Percentiles rank a stretch among this genome's conserved stretches.
These are phyloP conservation scores for Sisor rabdophorus DNA, from an alignment of 2,113 vertebrate species.

Conservation along the genomic window DNA sequence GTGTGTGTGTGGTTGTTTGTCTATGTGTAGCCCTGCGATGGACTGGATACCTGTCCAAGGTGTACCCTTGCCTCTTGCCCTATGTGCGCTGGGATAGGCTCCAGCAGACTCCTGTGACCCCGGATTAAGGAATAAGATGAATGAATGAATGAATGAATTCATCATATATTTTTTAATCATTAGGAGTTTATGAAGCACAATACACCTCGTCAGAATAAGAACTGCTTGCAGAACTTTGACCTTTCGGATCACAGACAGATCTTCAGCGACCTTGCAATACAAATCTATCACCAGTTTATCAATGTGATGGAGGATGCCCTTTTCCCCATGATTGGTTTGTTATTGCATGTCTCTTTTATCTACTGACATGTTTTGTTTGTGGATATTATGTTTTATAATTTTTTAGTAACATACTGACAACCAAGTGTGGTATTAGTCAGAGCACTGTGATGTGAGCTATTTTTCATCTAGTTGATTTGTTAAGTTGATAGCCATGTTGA, in stretches of 20 bases:
- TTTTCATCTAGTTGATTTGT: neutral
- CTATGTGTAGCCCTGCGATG: too few species aligned
- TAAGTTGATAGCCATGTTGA: too few species aligned
- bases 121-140: too few species aligned
- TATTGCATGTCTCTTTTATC: neutral
- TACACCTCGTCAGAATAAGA: slow-evolving; percentile 82
- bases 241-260: slow-evolving; percentile 92
- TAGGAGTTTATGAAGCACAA: slow-evolving; percentile 89
- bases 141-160: too few species aligned
- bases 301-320: slow-evolving; percentile 81
- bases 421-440: neutral
- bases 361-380: neutral
- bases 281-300: slow-evolving; percentile 87
- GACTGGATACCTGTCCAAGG: too few species aligned
- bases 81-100: too few species aligned
- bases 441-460: neutral
- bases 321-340: slow-evolving; percentile 82
- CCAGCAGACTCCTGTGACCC: too few species aligned
- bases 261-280: slow-evolving; percentile 90
- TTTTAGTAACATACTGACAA: neutral
- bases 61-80: too few species aligned
- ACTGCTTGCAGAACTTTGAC: slow-evolving; percentile 92
- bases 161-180: neutral
- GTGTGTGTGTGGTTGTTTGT: too few species aligned
- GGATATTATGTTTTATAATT: neutral